A percentile compares a stretch with the other conserved stretches of the same genome.
phyloP scores from a whole-genome alignment of 2,113 vertebrate species.

The Prunella himalayana region DNA sequence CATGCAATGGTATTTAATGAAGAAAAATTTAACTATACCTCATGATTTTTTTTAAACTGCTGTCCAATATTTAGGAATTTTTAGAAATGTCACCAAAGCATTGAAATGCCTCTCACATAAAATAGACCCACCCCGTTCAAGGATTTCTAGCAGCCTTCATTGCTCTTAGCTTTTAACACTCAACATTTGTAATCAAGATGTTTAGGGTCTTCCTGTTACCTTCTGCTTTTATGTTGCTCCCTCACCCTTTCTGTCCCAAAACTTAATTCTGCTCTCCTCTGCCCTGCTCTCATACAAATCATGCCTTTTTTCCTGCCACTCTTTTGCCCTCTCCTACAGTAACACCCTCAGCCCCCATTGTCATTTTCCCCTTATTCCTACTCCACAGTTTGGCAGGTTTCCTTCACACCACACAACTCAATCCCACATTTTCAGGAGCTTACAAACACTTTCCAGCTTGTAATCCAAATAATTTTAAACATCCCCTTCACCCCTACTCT shows the following conservation, averaged over 20 bases:
- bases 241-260: neutral
- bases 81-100: neutral
- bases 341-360: neutral
- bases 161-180: accelerated
- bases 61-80: neutral
- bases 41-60: neutral
- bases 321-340: neutral
- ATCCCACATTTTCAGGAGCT: neutral
- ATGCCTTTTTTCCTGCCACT: neutral
- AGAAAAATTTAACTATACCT: neutral
- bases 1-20: neutral
- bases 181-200: neutral
- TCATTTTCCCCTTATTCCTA: neutral
- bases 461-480: neutral
- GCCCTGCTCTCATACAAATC: neutral
- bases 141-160: neutral
- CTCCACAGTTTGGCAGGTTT: neutral
- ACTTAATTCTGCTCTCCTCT: neutral
- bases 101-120: neutral
- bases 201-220: neutral
- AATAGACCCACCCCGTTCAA: neutral
- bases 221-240: neutral
- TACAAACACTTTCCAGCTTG: neutral
- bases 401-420: neutral
- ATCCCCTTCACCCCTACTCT: neutral